Base-by-base conservation (phyloP, 37 sponge, comb jelly and placozoan species). In the Haliclona indistincta region DNA sequence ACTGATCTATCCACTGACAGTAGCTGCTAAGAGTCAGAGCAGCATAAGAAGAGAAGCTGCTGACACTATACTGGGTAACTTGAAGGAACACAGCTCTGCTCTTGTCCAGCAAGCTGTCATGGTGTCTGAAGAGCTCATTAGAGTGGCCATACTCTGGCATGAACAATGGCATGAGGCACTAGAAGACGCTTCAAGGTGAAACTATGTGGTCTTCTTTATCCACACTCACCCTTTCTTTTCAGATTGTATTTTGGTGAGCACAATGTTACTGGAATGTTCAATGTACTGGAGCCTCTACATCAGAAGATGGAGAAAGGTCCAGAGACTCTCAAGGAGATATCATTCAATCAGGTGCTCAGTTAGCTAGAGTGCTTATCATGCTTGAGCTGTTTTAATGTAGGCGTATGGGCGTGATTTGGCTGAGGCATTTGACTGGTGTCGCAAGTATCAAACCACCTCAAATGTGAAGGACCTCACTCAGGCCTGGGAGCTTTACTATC, bases 91-190 rank as follows among this genome's bases (percentile, higher is more conserved):
- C 76, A 91, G 86, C 76, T 76, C 77, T 66, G 69, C 58, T 23
- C 78, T 97, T 32, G 95, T 92, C 10, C 84, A 92, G 56, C 95
- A 97, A 61, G 99, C 95, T 38, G 67, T 90, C 64, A 87, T 97
- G 90, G 96, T 97, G 30, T 90, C 91, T 33, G 93, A 95, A 67
- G 99, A 97, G 70, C 91, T 97, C 34, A 97, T 97, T 29, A 35
- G 99, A 29, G 96, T 97, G 30, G 93, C 99, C 74, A 97, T 97
- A 13, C 73, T 95, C 49, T 97, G 99, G 99, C 96, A 95, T 77
- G 99, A 97, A 69, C 90, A 90, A 77, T 97, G 99, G 99, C 95
- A 97, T 58, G 99, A 95, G 58, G 90, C 88, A 47, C 81, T 97
- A 74, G 99, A 97, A 63, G 96, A 95, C 45, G 99, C 99, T 7